These are phyloP conservation scores for Anguilla pacifica DNA, from an alignment of 2,797 vertebrate genomes.

Conservation along the genomic window DNA sequence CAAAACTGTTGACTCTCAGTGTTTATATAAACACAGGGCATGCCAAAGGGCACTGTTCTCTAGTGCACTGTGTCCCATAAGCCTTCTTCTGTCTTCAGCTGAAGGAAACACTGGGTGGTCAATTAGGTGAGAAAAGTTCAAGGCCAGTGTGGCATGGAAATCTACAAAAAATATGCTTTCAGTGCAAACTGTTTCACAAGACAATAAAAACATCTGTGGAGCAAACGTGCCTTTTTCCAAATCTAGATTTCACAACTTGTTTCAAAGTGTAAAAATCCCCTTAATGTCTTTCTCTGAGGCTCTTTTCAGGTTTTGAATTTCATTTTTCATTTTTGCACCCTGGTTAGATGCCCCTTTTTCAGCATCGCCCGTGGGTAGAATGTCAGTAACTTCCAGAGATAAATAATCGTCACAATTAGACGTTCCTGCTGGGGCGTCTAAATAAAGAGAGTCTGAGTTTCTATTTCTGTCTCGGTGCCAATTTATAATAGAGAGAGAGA, in stretches of 20 bases:
- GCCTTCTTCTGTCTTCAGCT: slow-evolving; percentile 2
- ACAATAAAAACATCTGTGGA: background rate
- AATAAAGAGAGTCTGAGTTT: background rate
- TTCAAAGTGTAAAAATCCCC: background rate
- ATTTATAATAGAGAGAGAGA: background rate
- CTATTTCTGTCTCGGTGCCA: background rate
- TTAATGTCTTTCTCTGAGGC: slow-evolving; percentile 1
- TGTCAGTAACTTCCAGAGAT: background rate
- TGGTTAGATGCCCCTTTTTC: background rate
- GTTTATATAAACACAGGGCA: background rate
- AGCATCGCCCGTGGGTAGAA: background rate
- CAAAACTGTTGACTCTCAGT: background rate
- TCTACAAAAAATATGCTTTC: too few relatives aligned
- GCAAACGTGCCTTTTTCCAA: background rate
- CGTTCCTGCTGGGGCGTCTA: background rate
- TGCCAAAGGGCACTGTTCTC: slow-evolving; percentile 12
- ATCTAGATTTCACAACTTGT: background rate
- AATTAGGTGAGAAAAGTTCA: background rate
- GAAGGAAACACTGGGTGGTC: background rate
- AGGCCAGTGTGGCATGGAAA: too few relatives aligned
- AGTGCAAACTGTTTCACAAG: background rate
- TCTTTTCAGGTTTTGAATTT: background rate
- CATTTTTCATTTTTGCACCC: background rate
- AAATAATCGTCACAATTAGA: background rate
- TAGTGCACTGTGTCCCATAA: slow-evolving; percentile 17